Percentiles rank a stretch among this genome's conserved stretches.
These are phyloP conservation scores for Mugil cephalus DNA, from an alignment of 2,113 vertebrate species.

Conservation along the genomic window DNA sequence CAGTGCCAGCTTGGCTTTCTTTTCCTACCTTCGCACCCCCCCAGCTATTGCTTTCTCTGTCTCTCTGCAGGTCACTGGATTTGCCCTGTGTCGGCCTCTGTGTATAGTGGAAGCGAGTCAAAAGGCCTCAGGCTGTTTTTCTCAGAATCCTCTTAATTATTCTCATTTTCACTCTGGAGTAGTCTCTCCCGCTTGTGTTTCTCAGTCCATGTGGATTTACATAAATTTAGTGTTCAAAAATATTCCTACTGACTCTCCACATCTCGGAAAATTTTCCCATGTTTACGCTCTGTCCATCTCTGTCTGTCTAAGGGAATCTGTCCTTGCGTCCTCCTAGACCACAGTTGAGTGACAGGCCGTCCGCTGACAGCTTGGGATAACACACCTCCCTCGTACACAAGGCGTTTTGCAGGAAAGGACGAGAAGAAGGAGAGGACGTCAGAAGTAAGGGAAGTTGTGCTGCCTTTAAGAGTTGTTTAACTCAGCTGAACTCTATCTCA, in stretches of 20 bases:
- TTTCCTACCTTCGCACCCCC: slow-evolving; percentile 25
- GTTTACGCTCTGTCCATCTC: slow-evolving; percentile 8
- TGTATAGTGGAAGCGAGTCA: slow-evolving; percentile 30
- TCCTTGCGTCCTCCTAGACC: slow-evolving; percentile 25
- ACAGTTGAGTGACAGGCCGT: slow-evolving; percentile 48
- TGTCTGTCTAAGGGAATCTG: slow-evolving; percentile 15
- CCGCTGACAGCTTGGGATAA: slow-evolving; percentile 42
- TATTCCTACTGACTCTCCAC: background rate
- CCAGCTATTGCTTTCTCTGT: slow-evolving; percentile 1
- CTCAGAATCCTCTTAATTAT: slow-evolving; percentile 42
- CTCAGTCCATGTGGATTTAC: background rate
- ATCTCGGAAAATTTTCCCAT: slow-evolving; percentile 6
- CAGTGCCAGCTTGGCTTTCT: slow-evolving; percentile 43
- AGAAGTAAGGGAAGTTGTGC: slow-evolving; percentile 13
- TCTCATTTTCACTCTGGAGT: slow-evolving; percentile 11
- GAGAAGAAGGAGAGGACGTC: background rate
- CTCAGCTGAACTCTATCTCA: background rate
- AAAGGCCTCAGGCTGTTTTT: slow-evolving; percentile 43
- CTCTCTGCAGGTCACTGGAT: slow-evolving; percentile 43
- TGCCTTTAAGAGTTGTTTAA: slow-evolving; percentile 11
- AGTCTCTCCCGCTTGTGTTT: background rate
- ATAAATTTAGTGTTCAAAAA: background rate
- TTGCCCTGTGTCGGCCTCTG: slow-evolving; percentile 24
- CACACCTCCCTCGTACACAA: background rate
- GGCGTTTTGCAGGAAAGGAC: background rate